Conservation (phyloP, 2,888 invertebrate genomes). For the Thyatira batis region DNA sequence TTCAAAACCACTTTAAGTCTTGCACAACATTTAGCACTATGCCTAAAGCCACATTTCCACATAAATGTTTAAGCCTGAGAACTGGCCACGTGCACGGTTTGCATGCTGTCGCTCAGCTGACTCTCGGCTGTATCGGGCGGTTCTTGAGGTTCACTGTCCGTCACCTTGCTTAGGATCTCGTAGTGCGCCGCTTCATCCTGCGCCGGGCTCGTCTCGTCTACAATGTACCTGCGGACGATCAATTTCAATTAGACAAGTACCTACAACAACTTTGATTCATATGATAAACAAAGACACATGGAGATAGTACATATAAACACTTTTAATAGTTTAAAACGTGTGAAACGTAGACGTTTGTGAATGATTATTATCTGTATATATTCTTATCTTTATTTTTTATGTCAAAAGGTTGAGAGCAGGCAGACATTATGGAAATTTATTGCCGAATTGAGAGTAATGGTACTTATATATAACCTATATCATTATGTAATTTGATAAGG, state of each 20-base stretch:
- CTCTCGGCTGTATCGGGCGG: conserved; percentile 16
- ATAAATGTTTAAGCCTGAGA: background rate
- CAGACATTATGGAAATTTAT: no score
- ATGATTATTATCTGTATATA: no score
- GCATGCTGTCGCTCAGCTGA: conserved; percentile 36
- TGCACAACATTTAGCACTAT: background rate
- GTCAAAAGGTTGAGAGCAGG: no score
- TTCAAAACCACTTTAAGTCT: background rate
- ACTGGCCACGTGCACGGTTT: conserved; percentile 31
- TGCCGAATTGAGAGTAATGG: no score
- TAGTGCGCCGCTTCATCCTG: conserved; percentile 80
- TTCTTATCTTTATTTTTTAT: no score
- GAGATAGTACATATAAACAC: no score
- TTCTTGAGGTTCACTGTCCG: conserved; percentile 14
- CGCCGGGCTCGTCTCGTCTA: conserved; percentile 84
- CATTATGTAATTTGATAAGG: no score
- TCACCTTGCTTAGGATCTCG: conserved; percentile 82
- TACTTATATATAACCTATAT: no score
- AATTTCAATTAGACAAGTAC: background rate
- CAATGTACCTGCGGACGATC: conserved; percentile 70
- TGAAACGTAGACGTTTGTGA: no score
- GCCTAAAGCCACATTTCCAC: background rate
- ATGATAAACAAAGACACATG: no score
- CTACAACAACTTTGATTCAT: background rate
- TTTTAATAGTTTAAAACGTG: no score